Conservation (phyloP, 2,113 vertebrate genomes). For the Aphyosemion australe region DNA sequence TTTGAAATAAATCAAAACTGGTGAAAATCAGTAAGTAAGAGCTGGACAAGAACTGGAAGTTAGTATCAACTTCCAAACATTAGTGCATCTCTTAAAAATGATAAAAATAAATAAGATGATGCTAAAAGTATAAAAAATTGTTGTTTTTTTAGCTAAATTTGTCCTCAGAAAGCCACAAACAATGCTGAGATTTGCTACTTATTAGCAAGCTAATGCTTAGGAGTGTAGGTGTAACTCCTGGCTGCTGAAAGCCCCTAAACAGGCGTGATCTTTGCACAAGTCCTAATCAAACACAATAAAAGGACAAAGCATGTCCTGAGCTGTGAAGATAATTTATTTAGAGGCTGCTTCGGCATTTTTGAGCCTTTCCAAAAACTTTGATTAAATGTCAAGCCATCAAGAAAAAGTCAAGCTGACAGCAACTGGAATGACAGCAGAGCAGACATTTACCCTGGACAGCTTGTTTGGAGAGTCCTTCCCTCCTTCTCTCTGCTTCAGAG, state of each 20-base stretch:
- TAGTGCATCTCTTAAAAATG: too few relatives aligned
- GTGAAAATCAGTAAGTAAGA: too few relatives aligned
- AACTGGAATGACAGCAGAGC: slow-evolving; percentile 10
- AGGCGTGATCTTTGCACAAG: slow-evolving; percentile 60
- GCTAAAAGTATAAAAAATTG: too few relatives aligned
- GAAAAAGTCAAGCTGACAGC: slow-evolving; percentile 4
- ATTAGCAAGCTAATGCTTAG: too few relatives aligned
- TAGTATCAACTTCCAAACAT: too few relatives aligned
- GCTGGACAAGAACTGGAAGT: too few relatives aligned
- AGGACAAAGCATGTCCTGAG: slow-evolving; percentile 16
- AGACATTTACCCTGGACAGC: slow-evolving; percentile 87
- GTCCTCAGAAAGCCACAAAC: too few relatives aligned
- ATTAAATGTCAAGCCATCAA: slow-evolving; percentile 6
- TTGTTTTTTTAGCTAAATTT: too few relatives aligned
- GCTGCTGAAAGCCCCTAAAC: slow-evolving; percentile 25
- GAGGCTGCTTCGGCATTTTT: background rate
- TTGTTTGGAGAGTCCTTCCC: slow-evolving; percentile 92
- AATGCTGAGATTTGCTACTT: too few relatives aligned
- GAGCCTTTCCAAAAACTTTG: slow-evolving; percentile 12
- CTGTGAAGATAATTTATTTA: background rate
- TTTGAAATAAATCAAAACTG: too few relatives aligned
- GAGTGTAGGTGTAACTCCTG: background rate
- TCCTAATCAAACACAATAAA: slow-evolving; percentile 6
- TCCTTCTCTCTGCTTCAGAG: slow-evolving; percentile 89
- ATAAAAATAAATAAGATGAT: too few relatives aligned